Evolutionary conservation across 1,140 invertebrate genomes (phyloP), one percentile per base, ranked within the genome.

Genomic region (Acarapis woodi): DNA sequence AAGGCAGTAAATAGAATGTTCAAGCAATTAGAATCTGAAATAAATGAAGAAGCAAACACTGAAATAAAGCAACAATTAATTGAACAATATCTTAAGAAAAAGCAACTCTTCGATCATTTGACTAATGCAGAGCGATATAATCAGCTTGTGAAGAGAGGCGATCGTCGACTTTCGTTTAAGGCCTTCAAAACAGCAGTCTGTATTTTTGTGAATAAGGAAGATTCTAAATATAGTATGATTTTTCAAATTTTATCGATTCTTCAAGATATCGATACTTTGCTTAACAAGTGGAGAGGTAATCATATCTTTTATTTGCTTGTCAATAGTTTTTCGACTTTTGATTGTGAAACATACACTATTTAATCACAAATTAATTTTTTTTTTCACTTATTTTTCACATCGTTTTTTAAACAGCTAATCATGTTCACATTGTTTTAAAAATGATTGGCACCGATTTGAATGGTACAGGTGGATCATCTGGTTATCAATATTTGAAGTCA

Each of bases 221-320:
- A 94, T 55, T 80, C 87, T 1, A 62, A 85, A 18, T 97, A 96
- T 58, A 85, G 79, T 46, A 82, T 93, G 52, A 85, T 88, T 0
- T 83, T 88, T 62, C 85, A 93, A 55, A 65, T 97, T 34, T 61
- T 97, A 1, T 78, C 70, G 0, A 61, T 82, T 3, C 64, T 97
- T 2, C 93, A 93, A 77, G 87, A 97, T 52, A 88, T 97, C 23
- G 90, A 97, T 60, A 82, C 83, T 2, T 61, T 93, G 33, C 79
- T 97, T 43, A 94, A 85, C n/a, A 96, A 96, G 59, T 97, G 90
- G 90, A 66, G 90, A 60, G 94, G 88, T 96, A 66, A 73, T 73
- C 64, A 36, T 10, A 19, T 18, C 3, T 2, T 16, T 14, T 37
- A 23, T 20, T 19, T 46, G 23, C 15, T 5, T 38, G 2, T 32